A percentile compares a stretch with the other conserved stretches of the same genome.
Conservation (phyloP, 2,888 invertebrate genomes). For the Orthosia gracilis region DNA sequence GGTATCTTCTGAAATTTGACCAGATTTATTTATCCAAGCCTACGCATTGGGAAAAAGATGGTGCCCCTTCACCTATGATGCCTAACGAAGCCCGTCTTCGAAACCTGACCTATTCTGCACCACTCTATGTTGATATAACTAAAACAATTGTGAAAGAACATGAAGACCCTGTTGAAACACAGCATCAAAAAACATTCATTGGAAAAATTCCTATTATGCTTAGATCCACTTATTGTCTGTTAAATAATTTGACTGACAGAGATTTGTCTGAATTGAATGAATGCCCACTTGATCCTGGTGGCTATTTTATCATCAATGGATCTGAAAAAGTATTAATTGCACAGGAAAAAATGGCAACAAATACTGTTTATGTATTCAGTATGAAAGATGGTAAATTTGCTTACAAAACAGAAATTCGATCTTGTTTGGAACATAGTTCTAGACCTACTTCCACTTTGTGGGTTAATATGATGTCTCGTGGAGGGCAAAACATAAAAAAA, state of each 20-base stretch:
- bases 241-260: slow-evolving; percentile 98
- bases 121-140: slow-evolving; percentile 99
- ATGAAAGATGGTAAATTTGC: slow-evolving; percentile 99
- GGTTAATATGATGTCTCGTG: slow-evolving; percentile 99
- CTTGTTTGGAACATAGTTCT: slow-evolving; percentile 93
- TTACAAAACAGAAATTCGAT: slow-evolving; percentile 99
- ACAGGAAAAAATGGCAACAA: slow-evolving; percentile 99
- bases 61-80: slow-evolving; percentile 99
- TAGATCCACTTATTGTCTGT: slow-evolving; percentile 98
- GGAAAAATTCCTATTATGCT: slow-evolving; percentile 99
- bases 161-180: slow-evolving; percentile 96
- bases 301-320: slow-evolving; percentile 99
- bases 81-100: slow-evolving; percentile 99
- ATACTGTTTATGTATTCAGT: slow-evolving; percentile 99
- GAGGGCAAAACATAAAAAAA: slow-evolving; percentile 99
- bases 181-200: slow-evolving; percentile 94
- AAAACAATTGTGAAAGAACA: slow-evolving; percentile 98
- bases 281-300: slow-evolving; percentile 99
- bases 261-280: slow-evolving; percentile 99
- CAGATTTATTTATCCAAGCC: slow-evolving; percentile 99
- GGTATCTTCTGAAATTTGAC: slow-evolving; percentile 98
- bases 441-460: slow-evolving; percentile 99
- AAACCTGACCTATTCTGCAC: slow-evolving; percentile 99
- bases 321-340: slow-evolving; percentile 99
- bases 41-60: slow-evolving; percentile 99